Base-by-base conservation (phyloP, 2,113 vertebrate species). In the Lepisosteus oculatus region DNA sequence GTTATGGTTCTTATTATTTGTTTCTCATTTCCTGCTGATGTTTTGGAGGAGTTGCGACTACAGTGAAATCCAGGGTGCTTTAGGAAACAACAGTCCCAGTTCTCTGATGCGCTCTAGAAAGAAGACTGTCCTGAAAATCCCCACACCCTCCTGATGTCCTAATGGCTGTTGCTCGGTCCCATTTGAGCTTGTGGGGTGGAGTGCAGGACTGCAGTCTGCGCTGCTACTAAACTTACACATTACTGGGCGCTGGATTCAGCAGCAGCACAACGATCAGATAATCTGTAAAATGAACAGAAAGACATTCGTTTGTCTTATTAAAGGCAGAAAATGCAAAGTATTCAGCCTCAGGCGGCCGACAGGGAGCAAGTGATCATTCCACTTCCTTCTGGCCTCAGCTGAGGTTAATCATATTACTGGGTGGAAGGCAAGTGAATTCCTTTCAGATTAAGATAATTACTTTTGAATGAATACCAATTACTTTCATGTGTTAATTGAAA, bases 381-480 rank as follows among this genome's bases (percentile, higher is more conserved):
- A 29, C 2, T 54, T 15, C 44, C 43, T 62, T 15, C 47, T n/a
- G 56, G 44, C 43, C 69, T 29, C 56, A 15, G 11, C 41, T 62
- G 61, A 65, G 70, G 6, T 64, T 43, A 3, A 43, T 15, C 70
- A 54, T 42, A 55, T 64, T 71, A 64, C 45, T 51, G 56, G 45
- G 45, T 47, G 11, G 11, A 55, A 63, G 12, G 44, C 59, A 44
- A 15, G 41, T 61, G 61, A 47, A 41, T 44, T 62, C n/a, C n/a
- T 62, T 71, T 55, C 51, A 29, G 6, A 55, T 65, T 29, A 64
- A 29, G 67, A 54, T 69, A 69, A 69, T 43, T 43, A 54, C 65
- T 59, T 64, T 9, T 56, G 70, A 72, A 43, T 57, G 64, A 67
- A 67, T 67, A 67, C 64, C 65, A 61, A 56, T 73, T 73, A 67